Evolutionary conservation across 2,797 vertebrate genomes (phyloP), one percentile per base, ranked within the genome.

Genomic region (Fratercula arctica): DNA sequence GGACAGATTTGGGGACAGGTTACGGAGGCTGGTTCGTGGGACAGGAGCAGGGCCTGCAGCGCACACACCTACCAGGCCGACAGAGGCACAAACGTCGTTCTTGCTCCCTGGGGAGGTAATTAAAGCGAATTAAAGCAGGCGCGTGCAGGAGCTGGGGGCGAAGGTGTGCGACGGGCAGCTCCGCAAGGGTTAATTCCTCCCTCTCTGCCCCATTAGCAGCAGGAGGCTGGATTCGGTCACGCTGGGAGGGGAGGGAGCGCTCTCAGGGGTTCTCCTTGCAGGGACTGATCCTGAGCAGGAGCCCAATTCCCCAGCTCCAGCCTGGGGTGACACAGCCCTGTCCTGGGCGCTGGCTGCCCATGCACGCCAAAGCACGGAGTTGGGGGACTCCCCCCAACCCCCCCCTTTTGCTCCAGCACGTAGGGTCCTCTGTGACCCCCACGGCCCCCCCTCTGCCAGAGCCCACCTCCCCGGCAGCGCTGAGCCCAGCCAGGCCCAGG

Each of bases 161-260:
- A 23, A 21, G 69, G 56, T 2, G 19, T 18, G 26, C 1, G 0
- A 20, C 15, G 5, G 19, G 43, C 46, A 35, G 89, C 63, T 17
- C 77, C 29, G 19, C 20, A 21, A 87, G 92, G 87, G 94, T 89
- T 95, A 91, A 94, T 73, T 37, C 57, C 76, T 87, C 57, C 90
- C 16, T 53, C 92, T 74, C 84, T 84, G 92, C 94, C 82, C 85
- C 87, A 72, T 79, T 54, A 84, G 69, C 57, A 74, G 57, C 13
- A 43, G 64, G 18, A 57, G 88, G 67, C 73, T 31, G 67, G 53
- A 72, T 73, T 45, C 6, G 70, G 66, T 76, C 67, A 3, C 7
- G 61, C 83, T 50, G 56, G 78, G 60, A 45, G 64, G 53, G 77
- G 66, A 48, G 51, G 56, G 59, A 50, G 67, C 16, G 16, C 54